A percentile compares a stretch with the other conserved stretches of the same genome.
These are phyloP conservation scores for Chloropsis hardwickii DNA, from an alignment of 2,113 vertebrate species.

Conservation along the genomic window DNA sequence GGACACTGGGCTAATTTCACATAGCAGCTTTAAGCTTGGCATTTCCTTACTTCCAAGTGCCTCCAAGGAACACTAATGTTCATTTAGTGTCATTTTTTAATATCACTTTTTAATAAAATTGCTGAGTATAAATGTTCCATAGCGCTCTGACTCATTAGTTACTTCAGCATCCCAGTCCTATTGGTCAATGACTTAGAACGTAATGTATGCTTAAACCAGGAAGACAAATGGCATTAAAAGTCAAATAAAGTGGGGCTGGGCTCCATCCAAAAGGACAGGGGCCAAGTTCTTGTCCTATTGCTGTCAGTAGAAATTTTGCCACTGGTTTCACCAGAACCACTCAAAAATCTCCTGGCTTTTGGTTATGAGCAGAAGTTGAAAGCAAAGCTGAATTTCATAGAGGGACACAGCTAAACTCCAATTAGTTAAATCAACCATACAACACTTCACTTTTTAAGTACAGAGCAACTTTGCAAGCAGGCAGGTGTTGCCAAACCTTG, in stretches of 20 bases:
- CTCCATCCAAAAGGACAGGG: not conserved
- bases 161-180: not conserved
- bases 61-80: not conserved
- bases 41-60: not conserved
- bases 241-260: not conserved
- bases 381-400: not conserved
- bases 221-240: not conserved
- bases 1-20: not conserved
- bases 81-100: not conserved
- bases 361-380: not conserved
- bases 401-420: not conserved
- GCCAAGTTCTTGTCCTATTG: not conserved
- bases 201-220: not conserved
- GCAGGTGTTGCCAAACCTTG: not conserved
- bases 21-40: not conserved
- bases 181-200: not conserved
- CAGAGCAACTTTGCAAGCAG: not conserved
- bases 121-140: not conserved
- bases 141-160: not conserved
- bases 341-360: not conserved
- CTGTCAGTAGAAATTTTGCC: not conserved
- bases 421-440: not conserved
- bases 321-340: not conserved
- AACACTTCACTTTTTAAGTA: not conserved
- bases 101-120: not conserved